Evolutionary conservation across 2,113 vertebrate genomes (phyloP), one percentile per base, ranked within the genome.

Genomic region (Entosphenus tridentatus): DNA sequence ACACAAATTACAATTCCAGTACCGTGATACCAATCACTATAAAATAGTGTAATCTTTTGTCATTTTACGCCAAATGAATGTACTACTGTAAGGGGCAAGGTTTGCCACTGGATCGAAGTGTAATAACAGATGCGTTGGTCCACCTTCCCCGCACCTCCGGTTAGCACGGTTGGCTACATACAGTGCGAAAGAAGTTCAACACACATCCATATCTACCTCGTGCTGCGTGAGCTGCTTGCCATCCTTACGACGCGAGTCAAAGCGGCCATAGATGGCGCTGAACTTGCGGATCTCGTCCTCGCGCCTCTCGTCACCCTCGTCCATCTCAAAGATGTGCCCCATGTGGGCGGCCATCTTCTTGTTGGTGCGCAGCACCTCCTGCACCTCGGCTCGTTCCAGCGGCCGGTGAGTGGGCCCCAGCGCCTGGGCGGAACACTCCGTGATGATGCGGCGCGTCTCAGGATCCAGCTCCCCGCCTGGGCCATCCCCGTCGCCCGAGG

Each of bases 301-400:
- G 73, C 85, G 80, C 70, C 82, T 85, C 0, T 87, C 88, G 71
- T 96, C 89, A 2, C 88, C 87, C 0, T 93, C 88, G 8, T 78
- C 80, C 87, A 98, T 85, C 54, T 95, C 89, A 56, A 98, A 92
- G 80, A 98, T 95, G 79, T 96, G 91, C 55, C 91, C 86, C 3
- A 98, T 86, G 90, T 96, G 95, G 78, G 93, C 95, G 70, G 86
- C 87, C 75, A 98, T 78, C 74, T 96, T 98, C 80, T 93, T 96
- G 81, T 96, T 96, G 74, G 77, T 83, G 80, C 86, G 88, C 67
- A 96, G 80, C 71, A 93, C 83, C 73, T 95, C 90, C 71, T 80
- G 85, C 70, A 90, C 83, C 72, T 93, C 88, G 0, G 72, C 78
- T 1, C 79, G 75, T 78, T 89, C 88, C 70, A 68, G 67, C 55